phyloP scores from a whole-genome alignment of 2,888 invertebrate genomes.

The Scaptodrosophila latifasciaeformis region DNA sequence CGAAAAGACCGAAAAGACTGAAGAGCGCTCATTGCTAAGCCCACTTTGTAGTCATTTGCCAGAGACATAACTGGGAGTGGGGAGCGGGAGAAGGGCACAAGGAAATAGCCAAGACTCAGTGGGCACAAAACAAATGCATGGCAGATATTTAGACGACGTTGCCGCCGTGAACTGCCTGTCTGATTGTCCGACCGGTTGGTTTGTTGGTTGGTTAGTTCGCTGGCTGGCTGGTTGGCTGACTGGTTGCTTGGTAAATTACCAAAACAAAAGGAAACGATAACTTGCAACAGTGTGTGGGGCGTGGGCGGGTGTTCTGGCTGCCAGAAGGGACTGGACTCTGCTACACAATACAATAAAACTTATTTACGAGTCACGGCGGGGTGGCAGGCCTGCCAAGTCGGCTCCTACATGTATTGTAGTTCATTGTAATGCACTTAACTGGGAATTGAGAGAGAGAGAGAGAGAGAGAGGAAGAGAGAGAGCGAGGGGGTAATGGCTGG shows the following conservation, averaged over 20 bases:
- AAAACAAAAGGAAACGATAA: constrained; percentile 66
- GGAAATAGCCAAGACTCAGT: constrained; percentile 32
- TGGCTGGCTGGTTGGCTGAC: background rate
- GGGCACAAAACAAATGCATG: constrained; percentile 57
- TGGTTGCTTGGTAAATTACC: constrained; percentile 66
- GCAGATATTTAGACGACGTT: constrained; percentile 65
- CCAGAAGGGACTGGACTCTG: constrained; percentile 13
- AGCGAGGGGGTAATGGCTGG: background rate
- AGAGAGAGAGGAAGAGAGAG: too few species aligned
- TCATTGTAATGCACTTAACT: constrained; percentile 68
- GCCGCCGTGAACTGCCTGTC: constrained; percentile 5
- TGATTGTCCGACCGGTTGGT: too few species aligned
- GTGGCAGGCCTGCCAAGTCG: constrained; percentile 26
- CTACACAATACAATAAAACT: constrained; percentile 68
- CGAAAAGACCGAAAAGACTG: constrained; percentile 6
- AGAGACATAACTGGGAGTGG: constrained; percentile 23
- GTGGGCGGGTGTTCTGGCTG: constrained; percentile 32
- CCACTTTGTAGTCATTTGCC: constrained; percentile 69
- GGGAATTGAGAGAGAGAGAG: constrained; percentile 7
- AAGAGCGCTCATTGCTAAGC: constrained; percentile 38
- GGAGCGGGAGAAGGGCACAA: background rate
- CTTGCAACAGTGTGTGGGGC: constrained; percentile 44
- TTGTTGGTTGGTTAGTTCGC: too few species aligned
- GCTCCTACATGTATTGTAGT: constrained; percentile 47
- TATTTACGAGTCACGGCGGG: constrained; percentile 71